Conservation (phyloP, 2,797 vertebrate species). For the Chiloscyllium punctatum region DNA sequence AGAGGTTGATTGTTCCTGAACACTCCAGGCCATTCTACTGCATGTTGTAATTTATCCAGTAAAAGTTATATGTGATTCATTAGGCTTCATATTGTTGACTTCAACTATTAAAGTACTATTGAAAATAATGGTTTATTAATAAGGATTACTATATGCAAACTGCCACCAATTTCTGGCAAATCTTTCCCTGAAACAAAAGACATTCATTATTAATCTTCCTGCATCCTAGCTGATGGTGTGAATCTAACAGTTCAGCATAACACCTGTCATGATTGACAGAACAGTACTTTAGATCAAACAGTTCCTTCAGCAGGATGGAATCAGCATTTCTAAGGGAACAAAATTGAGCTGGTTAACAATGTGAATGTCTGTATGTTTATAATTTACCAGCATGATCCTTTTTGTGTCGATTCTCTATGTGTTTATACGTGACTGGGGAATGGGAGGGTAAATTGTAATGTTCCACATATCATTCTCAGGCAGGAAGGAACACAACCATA, state of each 20-base stretch:
- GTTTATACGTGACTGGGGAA: background rate
- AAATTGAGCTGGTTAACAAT: background rate
- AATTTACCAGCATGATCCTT: background rate
- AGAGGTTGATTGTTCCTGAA: too few species aligned
- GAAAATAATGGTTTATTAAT: conserved; percentile 22
- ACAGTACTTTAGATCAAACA: background rate
- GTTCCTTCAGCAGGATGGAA: background rate
- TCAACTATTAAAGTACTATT: background rate
- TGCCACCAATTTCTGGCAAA: conserved; percentile 4
- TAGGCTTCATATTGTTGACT: background rate
- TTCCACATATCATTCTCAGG: background rate
- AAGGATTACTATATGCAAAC: conserved; percentile 9
- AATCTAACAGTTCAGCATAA: background rate
- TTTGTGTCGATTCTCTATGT: background rate
- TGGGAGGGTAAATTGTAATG: background rate
- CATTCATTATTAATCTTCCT: conserved; percentile 11
- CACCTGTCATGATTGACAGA: background rate
- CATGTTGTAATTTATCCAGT: background rate
- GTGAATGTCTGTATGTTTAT: background rate
- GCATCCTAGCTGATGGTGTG: background rate
- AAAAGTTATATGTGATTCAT: background rate
- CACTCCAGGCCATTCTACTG: background rate
- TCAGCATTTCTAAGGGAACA: background rate
- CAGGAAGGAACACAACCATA: background rate
- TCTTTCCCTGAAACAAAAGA: background rate